Percentiles rank a stretch among this genome's conserved stretches.
Evolutionary conservation across 1,140 invertebrate species (phyloP).

Genomic region (Limonius californicus): DNA sequence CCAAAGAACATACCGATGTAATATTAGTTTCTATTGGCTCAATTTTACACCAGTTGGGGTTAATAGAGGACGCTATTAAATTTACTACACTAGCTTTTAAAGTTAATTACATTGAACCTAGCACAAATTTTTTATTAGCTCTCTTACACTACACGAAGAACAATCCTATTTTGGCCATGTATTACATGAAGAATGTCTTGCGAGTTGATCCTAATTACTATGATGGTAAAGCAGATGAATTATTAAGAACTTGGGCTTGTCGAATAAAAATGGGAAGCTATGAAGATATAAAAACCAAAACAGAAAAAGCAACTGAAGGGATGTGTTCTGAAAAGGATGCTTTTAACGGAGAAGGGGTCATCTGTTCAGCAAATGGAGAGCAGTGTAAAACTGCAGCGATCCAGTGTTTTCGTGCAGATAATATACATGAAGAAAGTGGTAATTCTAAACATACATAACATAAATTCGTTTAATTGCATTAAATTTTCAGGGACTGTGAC

Average conservation of each 20-base stretch:
- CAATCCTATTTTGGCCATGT: constrained; percentile 63
- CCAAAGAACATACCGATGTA: constrained; percentile 53
- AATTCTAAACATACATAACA: too few species aligned
- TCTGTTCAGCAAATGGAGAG: constrained; percentile 41
- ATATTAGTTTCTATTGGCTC: constrained; percentile 61
- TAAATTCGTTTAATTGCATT: too few species aligned
- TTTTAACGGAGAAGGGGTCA: constrained; percentile 37
- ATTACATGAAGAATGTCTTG: constrained; percentile 64
- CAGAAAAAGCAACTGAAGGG: constrained; percentile 23
- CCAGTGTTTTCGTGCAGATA: constrained; percentile 38
- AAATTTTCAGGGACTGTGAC: neutral
- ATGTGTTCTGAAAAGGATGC: constrained; percentile 35
- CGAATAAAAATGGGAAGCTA: constrained; percentile 45
- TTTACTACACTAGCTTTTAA: constrained; percentile 56
- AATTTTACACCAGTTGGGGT: constrained; percentile 60
- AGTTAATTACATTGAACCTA: constrained; percentile 62
- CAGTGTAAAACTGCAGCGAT: constrained; percentile 43
- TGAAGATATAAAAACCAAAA: constrained; percentile 24
- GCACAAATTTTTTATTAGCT: constrained; percentile 66
- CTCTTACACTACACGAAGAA: constrained; percentile 62
- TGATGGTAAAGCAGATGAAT: constrained; percentile 51
- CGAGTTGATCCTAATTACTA: constrained; percentile 56
- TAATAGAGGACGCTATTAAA: constrained; percentile 57
- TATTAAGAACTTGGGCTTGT: constrained; percentile 60
- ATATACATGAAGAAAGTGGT: constrained; percentile 19